Evolutionary conservation across 1,140 invertebrate species (phyloP).

Genomic region (Drosophila orena): DNA sequence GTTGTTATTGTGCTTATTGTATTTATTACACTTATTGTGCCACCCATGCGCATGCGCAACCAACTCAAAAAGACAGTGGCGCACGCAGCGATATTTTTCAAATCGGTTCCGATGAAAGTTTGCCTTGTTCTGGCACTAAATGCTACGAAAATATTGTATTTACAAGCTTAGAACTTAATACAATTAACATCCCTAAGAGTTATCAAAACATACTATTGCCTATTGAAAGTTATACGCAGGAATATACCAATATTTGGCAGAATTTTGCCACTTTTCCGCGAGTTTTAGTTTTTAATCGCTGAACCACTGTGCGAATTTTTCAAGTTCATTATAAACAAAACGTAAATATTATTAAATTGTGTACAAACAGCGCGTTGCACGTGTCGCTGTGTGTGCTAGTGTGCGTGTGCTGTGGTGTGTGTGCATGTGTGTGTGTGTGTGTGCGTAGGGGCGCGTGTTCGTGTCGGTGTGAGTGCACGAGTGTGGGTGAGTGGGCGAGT

Average conservation of each 20-base stretch:
- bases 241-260: no score
- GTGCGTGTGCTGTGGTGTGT: constrained; percentile 9
- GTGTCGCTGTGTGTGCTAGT: constrained; percentile 20
- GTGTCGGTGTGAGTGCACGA: constrained; percentile 32
- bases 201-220: no score
- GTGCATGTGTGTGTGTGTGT: constrained; percentile 5
- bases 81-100: not conserved
- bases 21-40: constrained; percentile 17
- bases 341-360: constrained; percentile 81
- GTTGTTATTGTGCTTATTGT: constrained; percentile 17
- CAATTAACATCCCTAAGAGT: no score
- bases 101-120: not conserved
- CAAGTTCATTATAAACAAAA: constrained; percentile 82
- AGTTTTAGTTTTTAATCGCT: not conserved
- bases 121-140: no score
- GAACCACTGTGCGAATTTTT: constrained; percentile 59
- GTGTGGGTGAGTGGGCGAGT: constrained; percentile 49
- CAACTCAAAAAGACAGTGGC: constrained; percentile 17
- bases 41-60: constrained; percentile 38
- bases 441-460: constrained; percentile 44
- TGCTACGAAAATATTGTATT: no score
- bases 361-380: constrained; percentile 64
- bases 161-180: no score
- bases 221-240: no score
- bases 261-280: not conserved